phyloP scores from a whole-genome alignment of 2,797 vertebrate species.

The Apodemus agrarius region DNA sequence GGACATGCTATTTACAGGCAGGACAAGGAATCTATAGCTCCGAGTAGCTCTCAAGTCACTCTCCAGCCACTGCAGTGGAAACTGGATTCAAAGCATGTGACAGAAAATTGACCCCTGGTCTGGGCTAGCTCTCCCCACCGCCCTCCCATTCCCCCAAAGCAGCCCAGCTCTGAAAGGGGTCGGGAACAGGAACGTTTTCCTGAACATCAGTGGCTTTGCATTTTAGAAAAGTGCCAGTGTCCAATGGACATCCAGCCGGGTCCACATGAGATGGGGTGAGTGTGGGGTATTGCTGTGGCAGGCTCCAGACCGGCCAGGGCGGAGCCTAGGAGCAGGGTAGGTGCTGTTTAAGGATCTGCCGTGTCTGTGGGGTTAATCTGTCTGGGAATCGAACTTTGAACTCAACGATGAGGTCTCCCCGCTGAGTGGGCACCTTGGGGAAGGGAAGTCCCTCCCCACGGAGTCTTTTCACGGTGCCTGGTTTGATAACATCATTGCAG shows the following conservation, averaged over 20 bases:
- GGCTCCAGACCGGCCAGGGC: conserved; percentile 66
- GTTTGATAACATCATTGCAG: conserved; percentile 98
- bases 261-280: conserved; percentile 23
- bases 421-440: conserved; percentile 95
- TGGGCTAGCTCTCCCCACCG: conserved; percentile 66
- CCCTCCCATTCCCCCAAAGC: conserved; percentile 63
- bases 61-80: conserved; percentile 66
- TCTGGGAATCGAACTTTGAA: conserved; percentile 97
- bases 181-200: conserved; percentile 74
- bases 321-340: conserved; percentile 95
- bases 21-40: conserved; percentile 65
- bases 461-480: conserved; percentile 95
- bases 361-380: conserved; percentile 96
- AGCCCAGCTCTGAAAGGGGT: conserved; percentile 74
- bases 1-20: conserved; percentile 85
- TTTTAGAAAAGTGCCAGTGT: conserved; percentile 79
- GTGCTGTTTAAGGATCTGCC: conserved; percentile 98
- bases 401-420: conserved; percentile 98
- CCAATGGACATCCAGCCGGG: conserved; percentile 64
- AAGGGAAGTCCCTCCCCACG: conserved; percentile 96
- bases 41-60: conserved; percentile 74
- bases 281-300: conserved; percentile 84
- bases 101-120: conserved; percentile 64
- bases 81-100: conserved; percentile 84
- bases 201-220: conserved; percentile 75